Base-by-base conservation (phyloP, 1,140 invertebrate genomes). In the Macrobrachium rosenbergii region DNA sequence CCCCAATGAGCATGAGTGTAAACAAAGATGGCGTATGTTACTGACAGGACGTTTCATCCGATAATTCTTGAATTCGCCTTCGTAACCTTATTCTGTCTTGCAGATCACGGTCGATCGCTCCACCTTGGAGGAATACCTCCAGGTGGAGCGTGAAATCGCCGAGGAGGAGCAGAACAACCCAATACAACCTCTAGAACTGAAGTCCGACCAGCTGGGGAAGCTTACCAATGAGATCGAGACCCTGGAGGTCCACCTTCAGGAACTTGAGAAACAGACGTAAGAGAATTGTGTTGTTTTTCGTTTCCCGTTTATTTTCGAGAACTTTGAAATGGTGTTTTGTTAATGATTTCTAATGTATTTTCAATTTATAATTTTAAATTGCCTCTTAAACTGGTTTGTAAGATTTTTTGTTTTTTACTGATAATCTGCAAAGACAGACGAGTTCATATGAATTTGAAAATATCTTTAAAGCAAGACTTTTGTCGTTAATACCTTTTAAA, bases 101-200 rank as follows among this genome's bases (percentile, higher is more conserved):
- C 89, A 90, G 90, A 63, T 78, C 17, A 60, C 58, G 3, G 69
- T 90, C 28, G 89, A 90, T 73, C 73, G 84, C 17, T 78, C 76
- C 17, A 90, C 88, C 17, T 52, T 90, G 80, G 86, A 90, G 82
- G 59, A 88, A 63, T 90, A 90, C 85, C 81, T 90, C 16, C 73
- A 90, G 60, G 64, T 90, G 63, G 90, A 90, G 81, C 43, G 78
- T 59, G 87, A 90, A 63, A 90, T 90, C 45, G 88, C 88, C 2
- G 78, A 80, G 62, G 88, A 63, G 14, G 89, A 90, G 75, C 43
- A 69, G 0, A 89, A 83, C 67, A 88, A 88, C 75, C 90, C 89
- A 11, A 69, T 90, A 23, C 90, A 89, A 67, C 83, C 88, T 2
- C 88, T 90, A 6, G 89, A 90, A 60, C 79, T 90, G 2, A 90